Conservation (phyloP, 2,888 invertebrate genomes). For the Idaea biselata region DNA sequence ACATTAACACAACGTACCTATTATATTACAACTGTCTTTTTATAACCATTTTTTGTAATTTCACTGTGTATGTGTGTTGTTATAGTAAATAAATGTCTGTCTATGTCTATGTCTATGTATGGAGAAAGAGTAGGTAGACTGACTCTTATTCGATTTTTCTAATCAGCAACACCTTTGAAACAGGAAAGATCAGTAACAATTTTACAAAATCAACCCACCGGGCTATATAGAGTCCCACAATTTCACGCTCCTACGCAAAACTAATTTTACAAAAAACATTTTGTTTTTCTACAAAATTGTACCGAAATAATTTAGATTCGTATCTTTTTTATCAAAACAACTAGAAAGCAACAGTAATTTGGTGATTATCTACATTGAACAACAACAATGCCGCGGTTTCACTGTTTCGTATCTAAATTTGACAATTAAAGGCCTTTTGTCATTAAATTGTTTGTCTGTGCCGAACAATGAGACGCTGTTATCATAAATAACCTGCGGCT, state of each 20-base stretch:
- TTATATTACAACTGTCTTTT: no score
- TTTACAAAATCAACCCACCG: no score
- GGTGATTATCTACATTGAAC: conserved; percentile 28
- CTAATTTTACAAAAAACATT: not conserved
- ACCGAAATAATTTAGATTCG: not conserved
- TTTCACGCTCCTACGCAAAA: not conserved
- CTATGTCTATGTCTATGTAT: no score
- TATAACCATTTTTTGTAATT: no score
- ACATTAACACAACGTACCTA: no score
- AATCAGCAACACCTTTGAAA: no score
- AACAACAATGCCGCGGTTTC: conserved; percentile 32
- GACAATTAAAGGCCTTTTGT: conserved; percentile 55
- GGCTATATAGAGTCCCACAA: not conserved
- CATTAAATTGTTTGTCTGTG: conserved; percentile 55
- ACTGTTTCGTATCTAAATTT: conserved; percentile 51
- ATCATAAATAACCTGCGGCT: conserved; percentile 47
- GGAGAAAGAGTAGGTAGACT: no score
- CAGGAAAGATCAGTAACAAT: no score
- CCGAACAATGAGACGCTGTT: conserved; percentile 40
- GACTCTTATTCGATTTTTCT: no score
- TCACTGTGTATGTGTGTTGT: no score
- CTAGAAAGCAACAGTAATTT: conserved; percentile 17
- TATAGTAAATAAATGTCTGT: no score
- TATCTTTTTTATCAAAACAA: conserved; percentile 3
- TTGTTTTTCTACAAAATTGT: not conserved